Evolutionary conservation across 2,797 vertebrate species (phyloP).

Genomic region (Sebastes variabilis): DNA sequence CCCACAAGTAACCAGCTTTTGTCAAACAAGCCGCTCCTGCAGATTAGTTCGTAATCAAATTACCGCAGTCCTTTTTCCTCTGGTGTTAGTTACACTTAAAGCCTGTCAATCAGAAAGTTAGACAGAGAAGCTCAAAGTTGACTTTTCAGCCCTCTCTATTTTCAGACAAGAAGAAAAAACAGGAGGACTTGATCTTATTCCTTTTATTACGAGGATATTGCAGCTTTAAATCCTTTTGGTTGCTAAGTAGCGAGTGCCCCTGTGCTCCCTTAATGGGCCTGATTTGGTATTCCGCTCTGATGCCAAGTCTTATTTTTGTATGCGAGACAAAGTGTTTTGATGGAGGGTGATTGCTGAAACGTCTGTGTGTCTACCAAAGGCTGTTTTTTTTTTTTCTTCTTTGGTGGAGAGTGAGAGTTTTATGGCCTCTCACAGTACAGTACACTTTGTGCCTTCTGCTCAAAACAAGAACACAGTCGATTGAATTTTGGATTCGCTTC

Average conservation of each 20-base stretch:
- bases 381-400: constrained; percentile 79
- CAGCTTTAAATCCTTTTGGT: constrained; percentile 93
- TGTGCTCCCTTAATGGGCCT: constrained; percentile 94
- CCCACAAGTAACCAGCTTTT: constrained; percentile 32
- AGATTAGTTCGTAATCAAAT: constrained; percentile 40
- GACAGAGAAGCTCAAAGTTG: constrained; percentile 60
- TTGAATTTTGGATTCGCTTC: constrained; percentile 91
- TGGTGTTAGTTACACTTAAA: constrained; percentile 10
- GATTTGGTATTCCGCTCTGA: constrained; percentile 97
- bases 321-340: constrained; percentile 99
- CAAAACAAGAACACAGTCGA: constrained; percentile 90
- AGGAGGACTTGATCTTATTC: constrained; percentile 79
- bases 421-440: constrained; percentile 93
- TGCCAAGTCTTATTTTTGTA: constrained; percentile 98
- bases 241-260: constrained; percentile 97
- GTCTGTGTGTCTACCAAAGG: constrained; percentile 92
- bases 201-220: constrained; percentile 86
- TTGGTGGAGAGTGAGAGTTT: constrained; percentile 83
- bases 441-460: constrained; percentile 93
- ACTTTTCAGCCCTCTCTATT: constrained; percentile 74
- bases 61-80: background rate
- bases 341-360: constrained; percentile 94
- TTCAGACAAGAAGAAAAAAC: constrained; percentile 47
- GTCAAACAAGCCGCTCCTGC: constrained; percentile 13
- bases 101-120: constrained; percentile 49